Percentiles rank a stretch among this genome's conserved stretches.
Conservation (phyloP, 2,797 vertebrate species). For the Trachurus trachurus region DNA sequence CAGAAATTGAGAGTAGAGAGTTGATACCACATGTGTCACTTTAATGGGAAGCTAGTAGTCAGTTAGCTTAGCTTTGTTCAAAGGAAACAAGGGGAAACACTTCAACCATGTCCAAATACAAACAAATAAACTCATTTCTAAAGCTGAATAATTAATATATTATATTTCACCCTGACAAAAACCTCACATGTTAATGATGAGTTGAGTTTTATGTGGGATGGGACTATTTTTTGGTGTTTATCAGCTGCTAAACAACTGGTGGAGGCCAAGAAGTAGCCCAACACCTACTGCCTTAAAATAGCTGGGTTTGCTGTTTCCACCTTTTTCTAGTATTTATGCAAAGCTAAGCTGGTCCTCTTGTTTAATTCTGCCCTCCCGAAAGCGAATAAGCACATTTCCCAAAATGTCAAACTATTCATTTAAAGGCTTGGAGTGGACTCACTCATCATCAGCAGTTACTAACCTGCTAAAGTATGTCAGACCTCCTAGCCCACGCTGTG, state of each 20-base stretch:
- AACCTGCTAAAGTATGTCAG: conserved; percentile 38
- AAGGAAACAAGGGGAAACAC: not conserved
- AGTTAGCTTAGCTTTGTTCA: conserved; percentile 5
- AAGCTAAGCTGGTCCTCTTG: conserved; percentile 3
- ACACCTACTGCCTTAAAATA: too few species aligned
- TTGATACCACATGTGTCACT: not conserved
- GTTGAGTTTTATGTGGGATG: not conserved
- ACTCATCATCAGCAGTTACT: conserved; percentile 14
- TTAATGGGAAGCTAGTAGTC: not conserved
- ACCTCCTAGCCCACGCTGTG: conserved; percentile 34
- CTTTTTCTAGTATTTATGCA: conserved; percentile 9
- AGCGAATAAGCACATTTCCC: not conserved
- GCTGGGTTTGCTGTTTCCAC: not conserved
- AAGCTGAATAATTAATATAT: not conserved
- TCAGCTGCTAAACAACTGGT: not conserved
- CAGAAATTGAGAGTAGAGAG: not conserved
- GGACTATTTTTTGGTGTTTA: not conserved
- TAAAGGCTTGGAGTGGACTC: conserved; percentile 1
- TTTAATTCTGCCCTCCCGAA: not conserved
- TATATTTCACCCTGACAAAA: not conserved
- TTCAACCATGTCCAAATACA: not conserved
- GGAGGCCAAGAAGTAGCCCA: not conserved
- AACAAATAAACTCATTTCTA: not conserved
- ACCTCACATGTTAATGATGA: not conserved
- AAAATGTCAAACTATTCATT: not conserved